A percentile compares a stretch with the other conserved stretches of the same genome.
These are phyloP conservation scores for Dallia pectoralis DNA, from an alignment of 2,797 vertebrate genomes.

Conservation along the genomic window DNA sequence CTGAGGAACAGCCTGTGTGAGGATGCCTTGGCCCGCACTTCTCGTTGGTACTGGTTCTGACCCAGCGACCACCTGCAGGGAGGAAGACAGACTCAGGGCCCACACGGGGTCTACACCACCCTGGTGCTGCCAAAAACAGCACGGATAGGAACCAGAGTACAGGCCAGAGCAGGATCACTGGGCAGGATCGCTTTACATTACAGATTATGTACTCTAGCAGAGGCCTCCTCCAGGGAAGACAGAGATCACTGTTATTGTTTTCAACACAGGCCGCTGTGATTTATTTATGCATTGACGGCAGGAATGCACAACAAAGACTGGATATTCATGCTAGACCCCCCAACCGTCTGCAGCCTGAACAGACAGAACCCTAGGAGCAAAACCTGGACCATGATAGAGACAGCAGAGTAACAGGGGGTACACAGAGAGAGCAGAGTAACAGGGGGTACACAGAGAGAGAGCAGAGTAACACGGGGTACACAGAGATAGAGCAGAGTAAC, in stretches of 20 bases:
- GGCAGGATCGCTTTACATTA: slow-evolving; percentile 60
- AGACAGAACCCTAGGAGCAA: slow-evolving; percentile 22
- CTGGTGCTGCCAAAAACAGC: slow-evolving; percentile 55
- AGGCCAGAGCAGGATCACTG: slow-evolving; percentile 49
- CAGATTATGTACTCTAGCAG: slow-evolving; percentile 61
- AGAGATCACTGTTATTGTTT: slow-evolving; percentile 51
- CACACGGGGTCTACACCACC: slow-evolving; percentile 14
- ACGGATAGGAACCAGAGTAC: slow-evolving; percentile 53
- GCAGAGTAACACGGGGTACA: no score
- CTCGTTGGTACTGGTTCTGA: slow-evolving; percentile 8
- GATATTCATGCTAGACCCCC: slow-evolving; percentile 44
- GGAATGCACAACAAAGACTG: slow-evolving; percentile 51
- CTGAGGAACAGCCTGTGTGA: neutral
- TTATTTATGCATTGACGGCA: slow-evolving; percentile 56
- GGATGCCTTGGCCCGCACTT: slow-evolving; percentile 9
- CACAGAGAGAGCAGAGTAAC: no score
- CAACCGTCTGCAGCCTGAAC: slow-evolving; percentile 14
- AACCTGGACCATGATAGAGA: no score
- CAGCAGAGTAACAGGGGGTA: slow-evolving; percentile 17
- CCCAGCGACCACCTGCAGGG: slow-evolving; percentile 38
- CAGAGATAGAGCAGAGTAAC: no score
- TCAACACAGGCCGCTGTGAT: slow-evolving; percentile 46
- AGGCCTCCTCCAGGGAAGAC: slow-evolving; percentile 38
- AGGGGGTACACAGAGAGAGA: no score
- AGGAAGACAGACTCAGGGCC: slow-evolving; percentile 5